Percentiles rank a stretch among this genome's conserved stretches.
Conservation (phyloP, 2,113 vertebrate genomes). For the Hydropotes inermis region DNA sequence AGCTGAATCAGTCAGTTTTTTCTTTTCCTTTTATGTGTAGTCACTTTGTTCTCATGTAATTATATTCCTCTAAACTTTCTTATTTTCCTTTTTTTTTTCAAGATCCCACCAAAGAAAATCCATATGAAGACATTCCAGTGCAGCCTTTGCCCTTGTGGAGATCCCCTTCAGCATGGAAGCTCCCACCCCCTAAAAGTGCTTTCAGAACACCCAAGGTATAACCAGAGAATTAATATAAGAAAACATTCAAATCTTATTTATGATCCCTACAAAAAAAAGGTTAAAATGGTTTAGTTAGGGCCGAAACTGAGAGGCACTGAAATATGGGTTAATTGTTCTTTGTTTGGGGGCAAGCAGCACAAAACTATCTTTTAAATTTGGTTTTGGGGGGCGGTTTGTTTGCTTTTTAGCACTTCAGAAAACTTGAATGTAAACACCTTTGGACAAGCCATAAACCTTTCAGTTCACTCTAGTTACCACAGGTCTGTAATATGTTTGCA, state of each 20-base stretch:
- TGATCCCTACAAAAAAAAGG: not conserved
- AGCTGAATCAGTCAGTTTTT: not conserved
- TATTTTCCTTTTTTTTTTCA: constrained; percentile 19
- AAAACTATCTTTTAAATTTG: not conserved
- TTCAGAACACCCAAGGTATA: constrained; percentile 82
- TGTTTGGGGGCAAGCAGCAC: not conserved
- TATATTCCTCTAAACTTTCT: not conserved
- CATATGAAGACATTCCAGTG: constrained; percentile 90
- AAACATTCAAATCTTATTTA: not conserved
- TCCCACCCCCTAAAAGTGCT: constrained; percentile 80
- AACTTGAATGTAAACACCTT: not conserved
- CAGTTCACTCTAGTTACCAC: not conserved
- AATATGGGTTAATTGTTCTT: not conserved
- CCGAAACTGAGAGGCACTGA: not conserved
- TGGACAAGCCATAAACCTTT: not conserved
- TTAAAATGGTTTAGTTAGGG: not conserved
- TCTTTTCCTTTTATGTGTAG: not conserved
- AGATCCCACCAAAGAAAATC: constrained; percentile 87
- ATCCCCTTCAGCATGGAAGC: constrained; percentile 84
- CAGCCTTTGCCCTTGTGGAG: constrained; percentile 87
- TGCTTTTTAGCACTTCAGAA: not conserved
- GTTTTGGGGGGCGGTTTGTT: not conserved
- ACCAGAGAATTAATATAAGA: not conserved
- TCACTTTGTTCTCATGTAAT: not conserved
- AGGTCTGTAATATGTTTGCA: not conserved